Conservation (phyloP, 2,888 invertebrate genomes). For the Ditula angustiorana region DNA sequence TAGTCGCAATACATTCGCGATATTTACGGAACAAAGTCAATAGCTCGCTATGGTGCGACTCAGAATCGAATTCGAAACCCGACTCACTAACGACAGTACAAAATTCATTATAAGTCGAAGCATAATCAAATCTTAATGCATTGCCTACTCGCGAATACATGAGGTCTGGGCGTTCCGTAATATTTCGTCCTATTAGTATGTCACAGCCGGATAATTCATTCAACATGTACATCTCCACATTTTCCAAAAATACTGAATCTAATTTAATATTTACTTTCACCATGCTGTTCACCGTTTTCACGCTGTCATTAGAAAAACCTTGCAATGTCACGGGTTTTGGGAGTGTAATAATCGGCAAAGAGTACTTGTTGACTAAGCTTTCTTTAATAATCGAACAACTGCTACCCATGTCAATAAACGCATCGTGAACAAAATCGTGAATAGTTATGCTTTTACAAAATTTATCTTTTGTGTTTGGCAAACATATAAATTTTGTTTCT, state of each 20-base stretch:
- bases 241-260: background rate
- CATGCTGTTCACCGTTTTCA: background rate
- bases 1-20: background rate
- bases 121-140: constrained; percentile 3
- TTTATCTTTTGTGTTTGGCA: background rate
- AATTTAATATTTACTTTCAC: background rate
- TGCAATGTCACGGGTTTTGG: constrained; percentile 1
- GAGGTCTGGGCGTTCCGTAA: background rate
- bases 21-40: background rate
- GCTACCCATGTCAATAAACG: constrained; percentile 9
- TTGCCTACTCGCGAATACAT: constrained; percentile 8
- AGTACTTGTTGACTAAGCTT: background rate
- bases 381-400: constrained; percentile 3
- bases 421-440: constrained; percentile 3
- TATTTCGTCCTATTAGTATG: constrained; percentile 6
- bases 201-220: background rate
- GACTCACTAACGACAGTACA: background rate
- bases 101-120: background rate
- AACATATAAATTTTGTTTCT: constrained; percentile 1
- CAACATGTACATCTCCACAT: background rate
- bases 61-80: constrained; percentile 8
- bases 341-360: background rate
- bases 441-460: background rate
- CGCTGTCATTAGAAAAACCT: background rate
- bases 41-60: constrained; percentile 3